phyloP scores from a whole-genome alignment of 2,113 vertebrate genomes.

The Daubentonia madagascariensis region DNA sequence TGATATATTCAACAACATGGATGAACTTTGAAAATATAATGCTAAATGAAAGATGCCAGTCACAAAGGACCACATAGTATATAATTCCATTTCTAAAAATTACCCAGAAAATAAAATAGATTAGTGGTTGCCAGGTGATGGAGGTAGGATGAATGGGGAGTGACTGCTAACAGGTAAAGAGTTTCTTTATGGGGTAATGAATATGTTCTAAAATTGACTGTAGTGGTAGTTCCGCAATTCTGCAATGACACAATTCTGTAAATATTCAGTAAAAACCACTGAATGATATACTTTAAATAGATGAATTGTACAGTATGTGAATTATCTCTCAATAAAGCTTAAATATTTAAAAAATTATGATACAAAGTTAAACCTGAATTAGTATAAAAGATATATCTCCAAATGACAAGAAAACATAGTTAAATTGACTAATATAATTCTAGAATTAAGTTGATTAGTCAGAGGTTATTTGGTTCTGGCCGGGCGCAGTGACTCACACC shows the following conservation, averaged over 20 bases:
- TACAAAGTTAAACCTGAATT: background rate
- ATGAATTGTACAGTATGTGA: background rate
- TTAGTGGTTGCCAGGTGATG: background rate
- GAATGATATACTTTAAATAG: background rate
- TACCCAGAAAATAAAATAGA: background rate
- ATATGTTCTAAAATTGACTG: background rate
- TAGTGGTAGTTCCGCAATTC: too few species aligned
- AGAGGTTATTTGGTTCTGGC: background rate
- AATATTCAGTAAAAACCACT: background rate
- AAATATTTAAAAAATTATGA: background rate
- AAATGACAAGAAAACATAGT: background rate
- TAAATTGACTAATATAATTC: background rate
- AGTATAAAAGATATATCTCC: background rate
- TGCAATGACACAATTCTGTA: background rate
- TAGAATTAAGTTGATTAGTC: background rate
- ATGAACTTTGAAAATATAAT: background rate
- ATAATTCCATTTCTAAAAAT: background rate
- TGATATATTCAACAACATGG: background rate
- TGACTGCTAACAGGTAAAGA: background rate
- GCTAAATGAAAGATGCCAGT: background rate
- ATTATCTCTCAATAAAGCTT: background rate
- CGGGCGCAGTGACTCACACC: too few species aligned
- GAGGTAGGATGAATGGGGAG: background rate
- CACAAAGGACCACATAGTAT: background rate
- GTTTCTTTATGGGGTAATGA: background rate